phyloP scores from a whole-genome alignment of 2,113 vertebrate species.

The Zeus faber region DNA sequence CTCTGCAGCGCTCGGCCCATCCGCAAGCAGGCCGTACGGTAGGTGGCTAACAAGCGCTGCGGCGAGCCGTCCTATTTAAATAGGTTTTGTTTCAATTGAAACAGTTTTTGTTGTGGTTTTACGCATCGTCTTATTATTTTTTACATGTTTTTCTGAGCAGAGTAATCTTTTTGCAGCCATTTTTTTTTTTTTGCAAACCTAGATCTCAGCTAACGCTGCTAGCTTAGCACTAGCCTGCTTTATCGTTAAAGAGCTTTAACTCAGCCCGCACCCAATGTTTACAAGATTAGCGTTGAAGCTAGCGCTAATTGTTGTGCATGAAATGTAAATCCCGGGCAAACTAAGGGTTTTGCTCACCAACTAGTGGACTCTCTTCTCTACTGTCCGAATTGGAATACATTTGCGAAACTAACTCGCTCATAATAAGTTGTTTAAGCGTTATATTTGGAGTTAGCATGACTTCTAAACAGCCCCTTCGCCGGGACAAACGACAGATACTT shows the following conservation, averaged over 20 bases:
- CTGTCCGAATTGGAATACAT: no score
- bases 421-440: not conserved
- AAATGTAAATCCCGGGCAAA: no score
- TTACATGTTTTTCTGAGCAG: not conserved
- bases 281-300: no score
- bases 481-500: no score
- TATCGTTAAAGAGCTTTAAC: not conserved
- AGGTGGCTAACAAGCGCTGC: constrained; percentile 38
- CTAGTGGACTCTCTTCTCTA: no score
- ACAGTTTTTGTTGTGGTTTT: not conserved
- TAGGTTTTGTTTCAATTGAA: not conserved
- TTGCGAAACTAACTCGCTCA: no score
- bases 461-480: not conserved
- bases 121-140: not conserved
- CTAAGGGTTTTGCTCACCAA: no score
- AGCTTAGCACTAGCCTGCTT: not conserved
- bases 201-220: not conserved
- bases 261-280: no score
- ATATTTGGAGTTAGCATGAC: not conserved
- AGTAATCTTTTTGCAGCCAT: not conserved
- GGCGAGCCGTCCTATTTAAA: not conserved
- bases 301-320: no score
- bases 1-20: constrained; percentile 43
- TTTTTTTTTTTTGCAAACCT: not conserved
- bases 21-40: constrained; percentile 51